These are phyloP conservation scores for Hemibagrus guttatus DNA, from an alignment of 2,797 vertebrate species.

Conservation along the genomic window DNA sequence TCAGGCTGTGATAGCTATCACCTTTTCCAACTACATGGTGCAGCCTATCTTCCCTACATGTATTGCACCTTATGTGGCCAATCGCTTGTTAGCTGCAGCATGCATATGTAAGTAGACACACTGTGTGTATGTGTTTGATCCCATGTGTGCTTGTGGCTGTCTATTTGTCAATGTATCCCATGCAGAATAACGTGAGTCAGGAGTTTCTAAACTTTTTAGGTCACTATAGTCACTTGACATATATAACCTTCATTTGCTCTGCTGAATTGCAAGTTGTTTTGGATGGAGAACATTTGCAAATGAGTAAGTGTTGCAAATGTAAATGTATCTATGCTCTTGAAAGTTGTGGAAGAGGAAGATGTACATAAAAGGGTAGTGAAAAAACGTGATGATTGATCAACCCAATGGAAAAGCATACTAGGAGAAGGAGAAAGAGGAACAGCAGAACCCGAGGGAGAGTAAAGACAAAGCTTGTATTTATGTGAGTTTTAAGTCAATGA, in stretches of 20 bases:
- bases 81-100: slow-evolving; percentile 84
- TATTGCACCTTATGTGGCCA: slow-evolving; percentile 80
- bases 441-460: not conserved
- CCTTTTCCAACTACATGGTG: slow-evolving; percentile 93
- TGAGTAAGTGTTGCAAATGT: not conserved
- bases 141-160: slow-evolving; percentile 5
- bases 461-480: not conserved
- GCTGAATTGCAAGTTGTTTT: not conserved
- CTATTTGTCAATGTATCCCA: not conserved
- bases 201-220: not conserved
- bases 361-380: slow-evolving; percentile 35
- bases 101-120: slow-evolving; percentile 85
- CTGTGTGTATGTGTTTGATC: slow-evolving; percentile 16
- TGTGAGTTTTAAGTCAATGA: not conserved
- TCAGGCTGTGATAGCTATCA: slow-evolving; percentile 92
- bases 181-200: not conserved
- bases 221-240: not conserved
- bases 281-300: not conserved
- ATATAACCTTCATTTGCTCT: not conserved
- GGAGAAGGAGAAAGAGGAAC: slow-evolving; percentile 35
- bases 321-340: not conserved
- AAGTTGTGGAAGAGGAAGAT: not conserved
- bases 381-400: slow-evolving; percentile 29
- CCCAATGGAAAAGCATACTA: not conserved
- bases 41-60: slow-evolving; percentile 90